Conservation (phyloP, 2,113 vertebrate genomes). For the Phrynosoma blainvillii region DNA sequence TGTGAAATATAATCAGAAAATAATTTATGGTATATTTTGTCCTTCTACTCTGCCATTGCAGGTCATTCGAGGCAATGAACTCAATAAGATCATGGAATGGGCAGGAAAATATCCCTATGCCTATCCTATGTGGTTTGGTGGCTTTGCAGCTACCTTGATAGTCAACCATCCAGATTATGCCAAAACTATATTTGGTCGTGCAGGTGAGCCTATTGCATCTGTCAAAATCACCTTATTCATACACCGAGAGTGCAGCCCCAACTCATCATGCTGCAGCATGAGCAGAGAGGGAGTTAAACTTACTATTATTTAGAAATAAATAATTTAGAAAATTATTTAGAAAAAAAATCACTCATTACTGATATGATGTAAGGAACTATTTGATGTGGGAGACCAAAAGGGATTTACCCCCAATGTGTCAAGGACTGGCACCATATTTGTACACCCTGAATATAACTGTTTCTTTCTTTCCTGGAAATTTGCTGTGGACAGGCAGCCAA, state of each 20-base stretch:
- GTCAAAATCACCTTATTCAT: neutral
- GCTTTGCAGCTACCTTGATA: neutral
- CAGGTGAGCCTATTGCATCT: slow-evolving; percentile 23
- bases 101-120: slow-evolving; percentile 29
- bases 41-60: neutral
- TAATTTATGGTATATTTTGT: neutral
- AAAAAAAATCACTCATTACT: neutral
- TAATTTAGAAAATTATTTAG: too few species aligned
- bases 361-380: neutral
- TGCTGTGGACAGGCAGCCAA: too few species aligned
- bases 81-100: neutral
- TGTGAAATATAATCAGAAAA: neutral
- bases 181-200: slow-evolving; percentile 33
- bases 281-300: neutral
- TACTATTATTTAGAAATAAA: neutral
- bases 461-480: too few species aligned
- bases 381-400: too few species aligned
- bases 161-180: slow-evolving; percentile 48
- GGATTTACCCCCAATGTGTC: too few species aligned
- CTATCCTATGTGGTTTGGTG: slow-evolving; percentile 38
- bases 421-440: too few species aligned
- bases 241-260: too few species aligned
- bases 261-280: neutral
- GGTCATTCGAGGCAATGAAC: neutral
- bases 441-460: too few species aligned